These are phyloP conservation scores for Psittacula echo DNA, from an alignment of 2,797 vertebrate species.

Conservation along the genomic window DNA sequence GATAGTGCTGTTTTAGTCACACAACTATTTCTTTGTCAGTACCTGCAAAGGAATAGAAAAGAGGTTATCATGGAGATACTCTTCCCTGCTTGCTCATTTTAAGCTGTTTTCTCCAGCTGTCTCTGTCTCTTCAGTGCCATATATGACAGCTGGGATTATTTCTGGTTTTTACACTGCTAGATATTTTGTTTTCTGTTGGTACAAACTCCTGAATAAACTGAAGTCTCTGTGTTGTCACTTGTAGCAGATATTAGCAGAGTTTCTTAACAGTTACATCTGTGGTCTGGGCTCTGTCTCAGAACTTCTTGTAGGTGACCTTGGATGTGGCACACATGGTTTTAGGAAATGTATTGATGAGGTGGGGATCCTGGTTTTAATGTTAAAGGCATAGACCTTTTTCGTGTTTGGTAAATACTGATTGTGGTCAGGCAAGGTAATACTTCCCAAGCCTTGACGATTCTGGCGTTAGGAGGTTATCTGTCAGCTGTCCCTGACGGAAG, in stretches of 20 bases:
- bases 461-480: neutral
- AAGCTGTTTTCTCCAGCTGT: neutral
- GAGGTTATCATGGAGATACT: neutral
- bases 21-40: neutral
- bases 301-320: neutral
- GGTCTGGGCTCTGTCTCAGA: neutral
- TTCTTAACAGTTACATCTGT: neutral
- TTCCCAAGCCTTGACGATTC: neutral
- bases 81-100: neutral
- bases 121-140: neutral
- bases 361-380: neutral
- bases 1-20: neutral
- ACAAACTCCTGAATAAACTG: neutral
- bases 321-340: neutral
- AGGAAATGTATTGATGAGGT: neutral
- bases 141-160: neutral
- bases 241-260: neutral
- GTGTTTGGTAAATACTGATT: neutral
- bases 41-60: neutral
- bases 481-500: neutral
- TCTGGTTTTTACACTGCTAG: neutral
- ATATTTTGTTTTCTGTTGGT: neutral
- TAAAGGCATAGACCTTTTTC: neutral
- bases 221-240: neutral
- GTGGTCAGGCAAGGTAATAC: neutral